phyloP scores from a whole-genome alignment of 2,113 vertebrate species.

The Perccottus glenii region DNA sequence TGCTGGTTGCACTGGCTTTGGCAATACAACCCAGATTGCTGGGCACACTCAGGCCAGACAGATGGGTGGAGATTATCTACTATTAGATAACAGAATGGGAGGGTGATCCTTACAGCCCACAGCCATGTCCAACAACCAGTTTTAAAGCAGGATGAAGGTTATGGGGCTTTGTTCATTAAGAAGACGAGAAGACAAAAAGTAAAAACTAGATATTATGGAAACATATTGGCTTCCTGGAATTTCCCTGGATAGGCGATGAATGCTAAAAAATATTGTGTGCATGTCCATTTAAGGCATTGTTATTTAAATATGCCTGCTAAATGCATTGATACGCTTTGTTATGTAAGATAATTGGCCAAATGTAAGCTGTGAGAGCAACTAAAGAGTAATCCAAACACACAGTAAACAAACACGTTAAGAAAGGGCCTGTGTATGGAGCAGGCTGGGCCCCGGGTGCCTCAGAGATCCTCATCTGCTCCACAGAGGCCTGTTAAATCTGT shows the following conservation, averaged over 20 bases:
- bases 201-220: background rate
- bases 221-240: background rate
- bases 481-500: constrained; percentile 18
- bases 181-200: no score
- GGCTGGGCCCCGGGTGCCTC: background rate
- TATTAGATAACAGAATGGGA: constrained; percentile 57
- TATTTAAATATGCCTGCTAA: background rate
- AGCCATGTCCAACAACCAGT: constrained; percentile 21
- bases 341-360: background rate
- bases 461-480: background rate
- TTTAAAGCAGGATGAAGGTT: background rate
- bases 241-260: background rate
- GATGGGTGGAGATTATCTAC: constrained; percentile 69
- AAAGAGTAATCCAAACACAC: background rate
- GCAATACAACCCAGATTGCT: constrained; percentile 17
- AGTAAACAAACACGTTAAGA: constrained; percentile 5
- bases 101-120: constrained; percentile 14
- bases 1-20: constrained; percentile 5
- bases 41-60: constrained; percentile 43
- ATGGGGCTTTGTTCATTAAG: background rate
- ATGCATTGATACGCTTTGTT: background rate
- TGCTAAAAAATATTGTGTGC: background rate
- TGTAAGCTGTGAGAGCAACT: background rate
- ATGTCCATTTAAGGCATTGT: constrained; percentile 1
- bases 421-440: background rate